Evolutionary conservation across 2,797 vertebrate species (phyloP), one percentile per base, ranked within the genome.

Genomic region (Ctenochaetus hawaiiensis): DNA sequence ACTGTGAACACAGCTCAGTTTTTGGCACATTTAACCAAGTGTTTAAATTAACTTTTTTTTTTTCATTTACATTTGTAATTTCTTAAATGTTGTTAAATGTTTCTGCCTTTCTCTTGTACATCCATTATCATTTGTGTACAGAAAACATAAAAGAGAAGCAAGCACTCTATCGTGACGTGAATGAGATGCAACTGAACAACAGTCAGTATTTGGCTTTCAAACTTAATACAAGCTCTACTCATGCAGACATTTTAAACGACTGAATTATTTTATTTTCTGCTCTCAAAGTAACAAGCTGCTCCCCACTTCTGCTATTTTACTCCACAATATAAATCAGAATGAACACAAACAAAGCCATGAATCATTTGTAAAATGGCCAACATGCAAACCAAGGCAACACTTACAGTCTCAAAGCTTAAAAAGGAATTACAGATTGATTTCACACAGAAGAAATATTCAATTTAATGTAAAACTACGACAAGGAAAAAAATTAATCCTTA

Each of bases 291-390:
- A 68, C 62, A 49, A n/a, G 9, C 18, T n/a, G 30, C 49, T 59
- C 77, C 45, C 13, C 17, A 12, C 67, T 26, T 61, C 59, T 72
- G 67, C 26, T 3, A n/a, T 69, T 77, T 61, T 52, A 49, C 54
- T 58, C 60, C n/a, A 20, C 67, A 14, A 64, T 78, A 67, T 74
- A 43, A 68, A 65, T 67, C 51, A 65, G 57, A 72, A 74, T 44
- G 75, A 77, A 67, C 52, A 80, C 49, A 68, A 39, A 44, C 44
- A 80, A 65, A 77, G 61, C 37, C 58, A 62, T 78, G 67, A 82
- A 78, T 78, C 63, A 77, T 77, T 37, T 83, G 78, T 87, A 16
- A 59, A 82, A 83, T 43, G 17, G 71, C 64, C 80, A 73, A 70
- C 41, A 41, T 60, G 60, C 60, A 78, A 71, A 77, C 52, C 18